Conservation (phyloP, 2,797 vertebrate species). For the Enoplosus armatus region DNA sequence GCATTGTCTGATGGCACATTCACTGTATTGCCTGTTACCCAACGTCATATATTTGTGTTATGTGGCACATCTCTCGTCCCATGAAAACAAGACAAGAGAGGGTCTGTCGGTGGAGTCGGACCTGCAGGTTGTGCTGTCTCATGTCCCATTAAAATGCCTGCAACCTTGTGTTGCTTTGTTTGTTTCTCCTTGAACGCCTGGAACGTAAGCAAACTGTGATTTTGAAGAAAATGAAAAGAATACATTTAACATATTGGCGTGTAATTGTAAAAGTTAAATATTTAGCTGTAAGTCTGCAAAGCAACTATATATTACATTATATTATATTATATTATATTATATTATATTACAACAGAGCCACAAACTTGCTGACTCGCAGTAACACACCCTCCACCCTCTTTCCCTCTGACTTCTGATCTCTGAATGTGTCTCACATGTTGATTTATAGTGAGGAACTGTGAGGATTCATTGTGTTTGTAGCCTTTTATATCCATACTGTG, state of each 20-base stretch:
- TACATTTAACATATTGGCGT: not conserved
- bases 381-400: constrained; percentile 11
- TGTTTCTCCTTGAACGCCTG: too few species aligned
- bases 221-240: not conserved
- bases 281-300: too few species aligned
- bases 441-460: not conserved
- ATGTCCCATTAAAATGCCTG: not conserved
- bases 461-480: not conserved
- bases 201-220: too few species aligned
- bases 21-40: too few species aligned
- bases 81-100: not conserved
- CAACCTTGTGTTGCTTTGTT: not conserved
- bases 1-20: too few species aligned
- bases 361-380: constrained; percentile 2
- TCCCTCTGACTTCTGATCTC: not conserved
- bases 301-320: too few species aligned
- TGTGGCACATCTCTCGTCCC: not conserved
- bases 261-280: too few species aligned
- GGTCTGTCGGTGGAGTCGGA: not conserved
- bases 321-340: too few species aligned
- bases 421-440: not conserved
- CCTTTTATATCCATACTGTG: not conserved
- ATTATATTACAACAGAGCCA: constrained; percentile 1
- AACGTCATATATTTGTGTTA: too few species aligned
- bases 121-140: not conserved